These are phyloP conservation scores for Myiopsitta monachus DNA, from an alignment of 2,113 vertebrate species.

Conservation along the genomic window DNA sequence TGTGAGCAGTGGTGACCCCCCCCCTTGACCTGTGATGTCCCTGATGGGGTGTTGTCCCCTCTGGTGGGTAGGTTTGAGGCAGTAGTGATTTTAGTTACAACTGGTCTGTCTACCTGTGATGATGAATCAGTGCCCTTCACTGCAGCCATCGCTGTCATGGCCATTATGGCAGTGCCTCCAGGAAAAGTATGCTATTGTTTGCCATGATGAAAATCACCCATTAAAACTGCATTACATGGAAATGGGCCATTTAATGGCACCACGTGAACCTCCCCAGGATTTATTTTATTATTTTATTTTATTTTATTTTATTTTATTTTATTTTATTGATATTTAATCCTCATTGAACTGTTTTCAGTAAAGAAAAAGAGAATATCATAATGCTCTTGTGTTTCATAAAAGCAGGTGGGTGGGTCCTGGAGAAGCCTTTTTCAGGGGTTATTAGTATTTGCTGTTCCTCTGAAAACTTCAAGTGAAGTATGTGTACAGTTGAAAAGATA, in stretches of 20 bases:
- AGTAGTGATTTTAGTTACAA: background rate
- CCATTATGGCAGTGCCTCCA: accelerated
- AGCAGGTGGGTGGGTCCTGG: background rate
- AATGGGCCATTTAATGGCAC: background rate
- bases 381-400: background rate
- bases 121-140: accelerated
- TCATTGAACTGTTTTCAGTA: background rate
- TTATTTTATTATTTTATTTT: too few relatives aligned
- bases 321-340: background rate
- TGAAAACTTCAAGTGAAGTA: background rate
- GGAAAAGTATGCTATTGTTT: accelerated
- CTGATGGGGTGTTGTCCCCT: accelerated
- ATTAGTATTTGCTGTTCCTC: background rate
- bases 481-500: constrained; percentile 3
- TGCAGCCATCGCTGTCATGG: accelerated
- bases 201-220: background rate
- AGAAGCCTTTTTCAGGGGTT: background rate
- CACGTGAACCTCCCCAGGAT: background rate
- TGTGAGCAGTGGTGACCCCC: background rate
- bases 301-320: background rate
- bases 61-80: background rate
- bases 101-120: background rate
- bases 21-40: background rate
- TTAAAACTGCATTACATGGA: background rate
- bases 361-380: background rate